phyloP scores from a whole-genome alignment of 2,888 invertebrate genomes.

The Lysandra bellargus region DNA sequence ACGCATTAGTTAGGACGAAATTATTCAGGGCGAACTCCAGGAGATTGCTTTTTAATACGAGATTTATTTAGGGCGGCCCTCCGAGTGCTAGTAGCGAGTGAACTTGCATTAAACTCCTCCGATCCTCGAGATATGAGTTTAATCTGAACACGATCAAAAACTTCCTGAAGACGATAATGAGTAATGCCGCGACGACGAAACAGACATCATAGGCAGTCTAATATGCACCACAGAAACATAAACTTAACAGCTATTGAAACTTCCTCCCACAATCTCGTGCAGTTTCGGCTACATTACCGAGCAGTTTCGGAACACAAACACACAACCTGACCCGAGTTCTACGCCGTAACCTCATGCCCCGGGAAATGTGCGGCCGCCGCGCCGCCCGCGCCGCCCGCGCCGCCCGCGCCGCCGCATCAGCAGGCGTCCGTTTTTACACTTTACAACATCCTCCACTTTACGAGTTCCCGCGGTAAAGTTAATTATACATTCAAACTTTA shows the following conservation, averaged over 20 bases:
- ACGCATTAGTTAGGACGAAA: conserved; percentile 19
- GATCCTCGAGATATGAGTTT: background rate
- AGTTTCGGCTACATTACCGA: background rate
- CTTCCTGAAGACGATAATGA: background rate
- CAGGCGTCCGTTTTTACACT: conserved; percentile 14
- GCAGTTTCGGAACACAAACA: background rate
- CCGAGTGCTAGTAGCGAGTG: background rate
- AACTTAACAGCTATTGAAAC: background rate
- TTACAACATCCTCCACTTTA: conserved; percentile 24
- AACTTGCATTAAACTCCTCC: background rate
- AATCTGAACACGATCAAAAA: background rate
- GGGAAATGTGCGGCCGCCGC: background rate
- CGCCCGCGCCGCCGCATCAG: background rate
- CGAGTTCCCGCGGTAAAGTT: conserved; percentile 21
- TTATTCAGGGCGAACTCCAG: conserved; percentile 23
- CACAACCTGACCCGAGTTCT: background rate
- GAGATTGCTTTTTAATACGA: conserved; percentile 29
- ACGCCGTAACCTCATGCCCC: background rate
- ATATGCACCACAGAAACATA: background rate
- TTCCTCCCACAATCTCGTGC: background rate
- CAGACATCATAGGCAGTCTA: background rate
- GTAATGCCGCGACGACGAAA: background rate
- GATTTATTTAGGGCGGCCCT: conserved; percentile 12
- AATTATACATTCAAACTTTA: conserved; percentile 15
- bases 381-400: background rate